These are phyloP conservation scores for Gyrodactylus salaris DNA, from an alignment of 1,140 invertebrate species.

Conservation along the genomic window DNA sequence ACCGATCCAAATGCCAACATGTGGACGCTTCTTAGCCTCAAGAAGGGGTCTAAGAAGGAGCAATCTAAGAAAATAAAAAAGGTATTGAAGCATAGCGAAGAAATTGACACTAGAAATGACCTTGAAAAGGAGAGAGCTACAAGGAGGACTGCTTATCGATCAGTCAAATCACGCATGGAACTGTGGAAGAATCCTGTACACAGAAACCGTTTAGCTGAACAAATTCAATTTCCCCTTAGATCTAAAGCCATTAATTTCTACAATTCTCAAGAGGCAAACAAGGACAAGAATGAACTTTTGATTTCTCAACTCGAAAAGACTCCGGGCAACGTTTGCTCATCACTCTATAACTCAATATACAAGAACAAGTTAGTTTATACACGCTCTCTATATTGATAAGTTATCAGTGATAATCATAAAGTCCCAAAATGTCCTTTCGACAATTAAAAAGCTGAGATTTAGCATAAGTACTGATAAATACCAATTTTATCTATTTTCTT, in stretches of 20 bases:
- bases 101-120: neutral
- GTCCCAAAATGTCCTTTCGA: too few species aligned
- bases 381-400: too few species aligned
- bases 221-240: neutral
- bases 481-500: too few species aligned
- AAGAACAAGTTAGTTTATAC: neutral
- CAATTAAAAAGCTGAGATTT: too few species aligned
- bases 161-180: neutral
- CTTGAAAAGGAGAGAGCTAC: neutral
- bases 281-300: neutral
- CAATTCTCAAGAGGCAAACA: neutral
- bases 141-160: neutral
- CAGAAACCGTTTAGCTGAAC: neutral
- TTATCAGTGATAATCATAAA: too few species aligned
- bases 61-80: neutral
- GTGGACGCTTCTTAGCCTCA: neutral
- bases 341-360: neutral
- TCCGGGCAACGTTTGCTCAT: neutral
- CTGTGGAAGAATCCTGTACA: neutral
- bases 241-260: neutral
- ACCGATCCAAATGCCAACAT: neutral
- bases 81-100: neutral
- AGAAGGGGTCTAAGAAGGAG: neutral
- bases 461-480: too few species aligned
- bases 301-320: neutral